Evolutionary conservation across 2,888 invertebrate genomes (phyloP).

Genomic region (Hipparchia sbordonii): DNA sequence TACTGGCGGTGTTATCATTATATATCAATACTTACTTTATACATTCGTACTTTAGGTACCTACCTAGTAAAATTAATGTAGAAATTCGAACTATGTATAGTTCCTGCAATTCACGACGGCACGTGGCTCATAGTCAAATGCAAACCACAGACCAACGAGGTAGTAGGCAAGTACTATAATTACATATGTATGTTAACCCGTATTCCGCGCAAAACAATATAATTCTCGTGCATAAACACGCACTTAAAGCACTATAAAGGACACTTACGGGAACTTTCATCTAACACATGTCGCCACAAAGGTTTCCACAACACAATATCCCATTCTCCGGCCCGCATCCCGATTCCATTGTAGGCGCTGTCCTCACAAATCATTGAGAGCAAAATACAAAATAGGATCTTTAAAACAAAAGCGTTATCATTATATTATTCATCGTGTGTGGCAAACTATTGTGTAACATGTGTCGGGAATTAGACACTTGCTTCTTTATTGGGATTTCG

Average conservation of each 20-base stretch:
- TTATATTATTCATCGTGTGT: conserved; percentile 76
- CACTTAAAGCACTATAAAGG: conserved; percentile 28
- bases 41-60: no score
- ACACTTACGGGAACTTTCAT: conserved; percentile 32
- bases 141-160: no score
- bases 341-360: conserved; percentile 72
- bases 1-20: no score
- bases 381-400: conserved; percentile 57
- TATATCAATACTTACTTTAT: no score
- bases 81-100: no score
- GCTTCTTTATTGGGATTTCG: conserved; percentile 54
- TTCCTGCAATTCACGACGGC: no score
- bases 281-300: conserved; percentile 61
- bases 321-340: conserved; percentile 79
- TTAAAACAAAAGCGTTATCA: conserved; percentile 74
- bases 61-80: no score
- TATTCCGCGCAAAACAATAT: background rate
- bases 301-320: conserved; percentile 60
- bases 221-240: conserved; percentile 10
- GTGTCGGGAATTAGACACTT: conserved; percentile 60
- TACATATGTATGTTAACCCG: background rate
- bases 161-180: no score
- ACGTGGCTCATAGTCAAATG: no score
- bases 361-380: conserved; percentile 76
- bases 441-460: conserved; percentile 57